Base-by-base conservation (phyloP, 2,797 vertebrate genomes). In the Avahi laniger region DNA sequence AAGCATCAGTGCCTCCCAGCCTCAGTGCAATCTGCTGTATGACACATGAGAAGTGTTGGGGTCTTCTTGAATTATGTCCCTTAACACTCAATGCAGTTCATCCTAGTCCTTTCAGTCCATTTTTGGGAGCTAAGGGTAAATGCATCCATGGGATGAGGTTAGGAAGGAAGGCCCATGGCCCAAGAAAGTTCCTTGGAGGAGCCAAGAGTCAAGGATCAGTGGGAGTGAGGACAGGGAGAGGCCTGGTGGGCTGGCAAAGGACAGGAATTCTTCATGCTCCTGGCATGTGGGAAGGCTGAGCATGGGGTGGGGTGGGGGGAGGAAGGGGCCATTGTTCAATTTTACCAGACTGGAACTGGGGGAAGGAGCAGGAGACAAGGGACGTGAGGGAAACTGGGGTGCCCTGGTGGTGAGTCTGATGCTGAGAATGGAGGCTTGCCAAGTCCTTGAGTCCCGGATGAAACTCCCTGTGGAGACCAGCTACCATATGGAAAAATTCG, bases 181-280 rank as follows among this genome's bases (percentile, higher is more conserved):
- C 59, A 80, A 69, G 43, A 70, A 91, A 54, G 43, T 73, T 72
- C 94, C 57, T 80, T 46, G 54, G 57, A 65, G 41, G 35, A 96
- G 50, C 41, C 54, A 70, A 69, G 67, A 96, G 46, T 81, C n/a
- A 92, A 88, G 18, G 65, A 93, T 89, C 78, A 80, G 46, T 46
- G 70, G 22, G 4, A 93, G 90, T 80, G 14, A 94, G 43, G 35
- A 41, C 18, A 88, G 41, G n/a, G 10, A 88, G 72, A 33, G 35
- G 28, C 65, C 12, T 73, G 46, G 63, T 43, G 46, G 33, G 69
- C 41, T 50, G n/a, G 59, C 0, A 0, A 91, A 24, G 35, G 43
- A 30, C 61, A 89, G 33, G 52, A 33, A 89, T 78, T 90, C 33
- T 85, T 89, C 26, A 63, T 48, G 15, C 59, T 82, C 75, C 72